A percentile compares a stretch with the other conserved stretches of the same genome.
These are phyloP conservation scores for Antedon bifida DNA, from an alignment of 35 echinoderm and acorn worm species.

Conservation along the genomic window DNA sequence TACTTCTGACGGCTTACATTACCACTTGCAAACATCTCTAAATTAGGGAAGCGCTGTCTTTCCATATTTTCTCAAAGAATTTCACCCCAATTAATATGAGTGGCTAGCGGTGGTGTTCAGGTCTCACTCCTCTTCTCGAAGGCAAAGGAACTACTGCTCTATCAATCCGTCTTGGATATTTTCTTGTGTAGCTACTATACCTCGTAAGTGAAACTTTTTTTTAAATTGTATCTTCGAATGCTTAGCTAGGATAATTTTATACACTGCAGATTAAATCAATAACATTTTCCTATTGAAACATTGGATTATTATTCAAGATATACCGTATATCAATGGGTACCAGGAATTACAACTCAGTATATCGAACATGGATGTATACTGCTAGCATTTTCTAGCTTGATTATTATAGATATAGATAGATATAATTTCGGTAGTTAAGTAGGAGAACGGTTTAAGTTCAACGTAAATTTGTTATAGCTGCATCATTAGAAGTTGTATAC, in stretches of 20 bases:
- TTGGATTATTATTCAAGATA: no score
- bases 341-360: no score
- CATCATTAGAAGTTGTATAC: no score
- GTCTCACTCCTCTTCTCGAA: not conserved
- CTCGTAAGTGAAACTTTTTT: not conserved
- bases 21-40: not conserved
- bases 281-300: no score
- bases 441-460: no score
- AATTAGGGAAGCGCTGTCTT: not conserved
- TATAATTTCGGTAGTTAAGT: no score
- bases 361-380: no score
- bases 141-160: not conserved
- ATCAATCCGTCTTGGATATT: not conserved
- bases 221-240: not conserved
- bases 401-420: no score
- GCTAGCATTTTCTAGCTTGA: no score
- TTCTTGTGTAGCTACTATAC: not conserved
- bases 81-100: slow-evolving; percentile 1
- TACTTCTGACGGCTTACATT: not conserved
- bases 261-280: no score
- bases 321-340: no score
- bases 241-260: not conserved
- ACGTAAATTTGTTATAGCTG: no score
- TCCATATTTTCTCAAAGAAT: not conserved
- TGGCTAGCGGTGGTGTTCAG: not conserved